These are phyloP conservation scores for Antrozous pallidus DNA, from an alignment of 2,797 vertebrate genomes.

Conservation along the genomic window DNA sequence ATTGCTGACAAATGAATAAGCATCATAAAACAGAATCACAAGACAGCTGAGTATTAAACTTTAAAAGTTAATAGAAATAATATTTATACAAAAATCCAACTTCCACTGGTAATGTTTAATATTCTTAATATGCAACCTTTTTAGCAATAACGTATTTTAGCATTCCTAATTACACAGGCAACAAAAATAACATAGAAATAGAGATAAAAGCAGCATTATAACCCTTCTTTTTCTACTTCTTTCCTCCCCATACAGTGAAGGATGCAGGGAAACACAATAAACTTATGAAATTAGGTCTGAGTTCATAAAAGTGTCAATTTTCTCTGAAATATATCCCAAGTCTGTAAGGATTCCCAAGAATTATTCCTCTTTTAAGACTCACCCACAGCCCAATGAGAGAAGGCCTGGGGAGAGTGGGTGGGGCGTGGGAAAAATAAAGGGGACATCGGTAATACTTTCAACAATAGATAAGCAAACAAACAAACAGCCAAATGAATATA, in stretches of 20 bases:
- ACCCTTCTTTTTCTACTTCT: neutral
- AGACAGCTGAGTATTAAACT: neutral
- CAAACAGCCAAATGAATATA: neutral
- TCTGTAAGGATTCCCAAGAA: conserved; percentile 20
- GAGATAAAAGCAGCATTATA: neutral
- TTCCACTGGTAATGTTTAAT: conserved; percentile 17
- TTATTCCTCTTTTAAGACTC: neutral
- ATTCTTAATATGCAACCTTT: neutral
- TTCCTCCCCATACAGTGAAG: neutral
- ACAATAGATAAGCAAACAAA: too few species aligned
- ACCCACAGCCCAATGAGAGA: neutral
- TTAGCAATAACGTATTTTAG: conserved; percentile 12
- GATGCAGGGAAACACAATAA: neutral
- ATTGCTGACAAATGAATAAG: conserved; percentile 30
- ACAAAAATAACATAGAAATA: conserved; percentile 1
- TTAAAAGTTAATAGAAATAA: neutral
- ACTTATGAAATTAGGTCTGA: neutral
- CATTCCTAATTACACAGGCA: conserved; percentile 32
- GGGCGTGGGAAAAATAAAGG: too few species aligned
- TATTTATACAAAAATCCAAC: conserved; percentile 17
- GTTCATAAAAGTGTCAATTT: conserved; percentile 2
- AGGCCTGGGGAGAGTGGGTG: too few species aligned
- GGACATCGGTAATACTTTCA: too few species aligned
- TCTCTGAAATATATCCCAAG: conserved; percentile 21
- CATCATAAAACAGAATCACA: conserved; percentile 21